These are phyloP conservation scores for Esox masquinongy DNA, from an alignment of 2,797 vertebrate species.

Conservation along the genomic window DNA sequence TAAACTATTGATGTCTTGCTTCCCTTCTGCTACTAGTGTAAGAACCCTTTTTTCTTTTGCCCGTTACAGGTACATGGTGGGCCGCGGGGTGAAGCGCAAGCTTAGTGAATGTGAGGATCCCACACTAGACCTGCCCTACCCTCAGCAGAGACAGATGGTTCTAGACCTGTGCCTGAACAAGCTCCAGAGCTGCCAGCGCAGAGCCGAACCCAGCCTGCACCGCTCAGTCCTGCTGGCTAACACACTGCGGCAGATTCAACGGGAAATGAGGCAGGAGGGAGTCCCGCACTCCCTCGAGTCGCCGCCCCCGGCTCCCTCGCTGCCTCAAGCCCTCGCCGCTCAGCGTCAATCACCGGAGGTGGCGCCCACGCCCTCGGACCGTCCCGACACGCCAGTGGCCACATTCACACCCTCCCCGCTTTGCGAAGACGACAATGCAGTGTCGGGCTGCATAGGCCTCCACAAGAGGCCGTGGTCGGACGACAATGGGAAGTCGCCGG, in stretches of 20 bases:
- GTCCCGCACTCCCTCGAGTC: constrained; percentile 35
- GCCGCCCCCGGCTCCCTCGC: constrained; percentile 21
- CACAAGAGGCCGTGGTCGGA: background rate
- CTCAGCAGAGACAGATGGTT: constrained; percentile 80
- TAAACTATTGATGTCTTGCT: background rate
- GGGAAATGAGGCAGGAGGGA: constrained; percentile 78
- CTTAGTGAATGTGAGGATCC: constrained; percentile 75
- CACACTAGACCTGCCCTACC: constrained; percentile 71
- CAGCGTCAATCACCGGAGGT: constrained; percentile 39
- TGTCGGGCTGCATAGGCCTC: background rate
- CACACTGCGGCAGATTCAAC: constrained; percentile 81
- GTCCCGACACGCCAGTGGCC: constrained; percentile 22
- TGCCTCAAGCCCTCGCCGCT: constrained; percentile 23
- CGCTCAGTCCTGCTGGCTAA: constrained; percentile 82
- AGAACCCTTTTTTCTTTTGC: background rate
- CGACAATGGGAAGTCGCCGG: constrained; percentile 60
- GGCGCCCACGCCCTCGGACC: constrained; percentile 54
- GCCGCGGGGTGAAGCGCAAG: constrained; percentile 81
- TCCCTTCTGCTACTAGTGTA: background rate
- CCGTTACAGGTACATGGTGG: constrained; percentile 74
- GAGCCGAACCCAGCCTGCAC: constrained; percentile 79
- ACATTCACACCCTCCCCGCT: background rate
- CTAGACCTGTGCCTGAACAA: constrained; percentile 82
- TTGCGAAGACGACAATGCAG: constrained; percentile 7
- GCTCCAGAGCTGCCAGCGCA: constrained; percentile 74